Conservation (phyloP, 2,888 invertebrate genomes). For the Dichetophora obliterata region DNA sequence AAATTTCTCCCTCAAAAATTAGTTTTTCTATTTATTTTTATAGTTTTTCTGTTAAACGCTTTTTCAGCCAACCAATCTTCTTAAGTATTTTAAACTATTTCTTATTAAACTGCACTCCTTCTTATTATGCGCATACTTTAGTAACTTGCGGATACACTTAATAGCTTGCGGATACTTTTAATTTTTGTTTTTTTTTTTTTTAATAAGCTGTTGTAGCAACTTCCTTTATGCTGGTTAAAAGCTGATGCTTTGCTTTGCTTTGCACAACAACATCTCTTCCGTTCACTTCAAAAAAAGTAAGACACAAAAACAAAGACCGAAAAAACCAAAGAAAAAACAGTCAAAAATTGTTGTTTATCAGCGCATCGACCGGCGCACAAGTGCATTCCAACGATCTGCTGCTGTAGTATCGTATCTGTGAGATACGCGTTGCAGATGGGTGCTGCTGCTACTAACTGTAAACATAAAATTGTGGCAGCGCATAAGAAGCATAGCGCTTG, state of each 20-base stretch:
- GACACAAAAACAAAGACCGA: constrained; percentile 31
- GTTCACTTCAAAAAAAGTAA: constrained; percentile 37
- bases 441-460: constrained; percentile 27
- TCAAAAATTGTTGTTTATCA: constrained; percentile 10
- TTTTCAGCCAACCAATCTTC: too few relatives aligned
- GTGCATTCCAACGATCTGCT: constrained; percentile 42
- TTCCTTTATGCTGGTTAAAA: too few relatives aligned
- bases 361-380: constrained; percentile 40
- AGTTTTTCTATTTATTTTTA: too few relatives aligned
- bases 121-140: not conserved
- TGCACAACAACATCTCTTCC: constrained; percentile 33
- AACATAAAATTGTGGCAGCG: not conserved
- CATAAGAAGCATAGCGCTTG: too few relatives aligned
- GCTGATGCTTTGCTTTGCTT: not conserved
- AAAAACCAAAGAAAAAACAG: constrained; percentile 6
- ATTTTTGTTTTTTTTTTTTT: not conserved
- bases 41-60: too few relatives aligned
- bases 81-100: not conserved
- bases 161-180: constrained; percentile 27
- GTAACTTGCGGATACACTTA: constrained; percentile 16
- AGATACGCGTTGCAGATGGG: constrained; percentile 18
- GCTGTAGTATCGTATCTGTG: not conserved
- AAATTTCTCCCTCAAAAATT: too few relatives aligned
- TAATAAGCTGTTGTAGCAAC: not conserved
- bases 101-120: not conserved